Base-by-base conservation (phyloP, 2,113 vertebrate genomes). In the Coptodon bakossiorum region DNA sequence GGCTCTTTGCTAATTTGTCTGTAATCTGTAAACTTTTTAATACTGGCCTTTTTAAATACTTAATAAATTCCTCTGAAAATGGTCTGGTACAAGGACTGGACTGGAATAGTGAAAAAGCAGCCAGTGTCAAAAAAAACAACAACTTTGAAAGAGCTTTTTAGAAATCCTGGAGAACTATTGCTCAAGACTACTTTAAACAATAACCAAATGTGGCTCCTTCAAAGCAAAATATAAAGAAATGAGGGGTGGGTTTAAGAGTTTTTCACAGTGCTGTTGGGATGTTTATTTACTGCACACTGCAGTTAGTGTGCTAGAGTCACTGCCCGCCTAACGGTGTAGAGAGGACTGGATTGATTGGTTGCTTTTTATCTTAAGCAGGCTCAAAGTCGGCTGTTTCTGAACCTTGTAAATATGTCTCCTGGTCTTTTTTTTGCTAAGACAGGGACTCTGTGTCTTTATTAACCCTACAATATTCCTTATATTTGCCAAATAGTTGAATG, bases 271-370 rank as follows among this genome's bases (percentile, higher is more conserved):
- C 40, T 73, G 40, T 45, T 80, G 91, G 91, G 78, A 86, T 84
- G 95, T 96, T 96, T 95, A 94, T 95, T 95, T 82, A 95, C 93
- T 95, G 91, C 86, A 92, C 92, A 90, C 83, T 91, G 94, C 93
- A 92, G 88, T 92, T 89, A 93, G 91, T 92, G 90, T 61, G 90
- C 90, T 88, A 78, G 50, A 91, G 90, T 88, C 86, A 29, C 89
- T 86, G 80, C 80, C 88, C 89, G 83, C 40, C 89, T 45, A 53
- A 40, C 3, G 5, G 87, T 84, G 90, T 71, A 80, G 80, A 68
- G 91, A 93, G 40, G 66, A 86, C 59, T 90, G 91, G 90, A 84
- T 86, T 86, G 79, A 54, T 78, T 24, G 36, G 12, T 40, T 68
- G 11, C 34, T 48, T 82, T 34, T 17, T 31, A 43, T 53, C 29